phyloP scores from a whole-genome alignment of 2,888 invertebrate genomes.

The Caenorhabditis becei region DNA sequence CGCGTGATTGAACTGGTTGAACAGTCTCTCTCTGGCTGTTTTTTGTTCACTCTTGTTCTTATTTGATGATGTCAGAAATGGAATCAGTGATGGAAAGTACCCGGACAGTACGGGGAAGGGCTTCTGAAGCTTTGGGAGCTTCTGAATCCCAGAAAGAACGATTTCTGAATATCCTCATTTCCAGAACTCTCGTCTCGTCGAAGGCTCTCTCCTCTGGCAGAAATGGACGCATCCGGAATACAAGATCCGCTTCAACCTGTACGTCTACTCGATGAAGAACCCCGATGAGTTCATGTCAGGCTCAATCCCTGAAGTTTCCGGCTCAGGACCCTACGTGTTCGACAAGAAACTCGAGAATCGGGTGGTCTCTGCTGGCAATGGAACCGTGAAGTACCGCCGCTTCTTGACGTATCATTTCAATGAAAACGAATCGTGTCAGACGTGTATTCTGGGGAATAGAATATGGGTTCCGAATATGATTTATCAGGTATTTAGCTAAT shows the following conservation, averaged over 20 bases:
- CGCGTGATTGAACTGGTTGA: slow-evolving; percentile 32
- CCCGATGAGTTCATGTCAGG: slow-evolving; percentile 80
- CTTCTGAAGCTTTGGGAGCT: too few relatives aligned
- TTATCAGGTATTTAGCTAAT: slow-evolving; percentile 66
- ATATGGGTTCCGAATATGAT: slow-evolving; percentile 79
- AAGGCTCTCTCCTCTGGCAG: slow-evolving; percentile 71
- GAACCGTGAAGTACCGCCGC: slow-evolving; percentile 75
- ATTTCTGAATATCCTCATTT: slow-evolving; percentile 40
- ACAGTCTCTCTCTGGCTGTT: not conserved
- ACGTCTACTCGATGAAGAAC: slow-evolving; percentile 80
- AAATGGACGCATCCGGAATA: slow-evolving; percentile 79
- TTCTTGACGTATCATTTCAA: slow-evolving; percentile 74
- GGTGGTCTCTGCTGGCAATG: slow-evolving; percentile 74
- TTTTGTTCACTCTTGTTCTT: slow-evolving; percentile 1
- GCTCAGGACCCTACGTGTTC: slow-evolving; percentile 81
- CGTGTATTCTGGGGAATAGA: slow-evolving; percentile 79
- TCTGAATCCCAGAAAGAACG: too few relatives aligned
- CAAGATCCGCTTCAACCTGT: slow-evolving; percentile 74
- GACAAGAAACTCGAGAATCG: slow-evolving; percentile 77
- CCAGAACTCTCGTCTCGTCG: slow-evolving; percentile 73
- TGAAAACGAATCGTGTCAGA: slow-evolving; percentile 77
- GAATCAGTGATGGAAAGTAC: slow-evolving; percentile 5
- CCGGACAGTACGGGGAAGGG: not conserved
- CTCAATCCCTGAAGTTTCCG: slow-evolving; percentile 73
- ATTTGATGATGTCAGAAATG: slow-evolving; percentile 3